Base-by-base conservation (phyloP, 2,797 vertebrate species). In the Natrix natrix region DNA sequence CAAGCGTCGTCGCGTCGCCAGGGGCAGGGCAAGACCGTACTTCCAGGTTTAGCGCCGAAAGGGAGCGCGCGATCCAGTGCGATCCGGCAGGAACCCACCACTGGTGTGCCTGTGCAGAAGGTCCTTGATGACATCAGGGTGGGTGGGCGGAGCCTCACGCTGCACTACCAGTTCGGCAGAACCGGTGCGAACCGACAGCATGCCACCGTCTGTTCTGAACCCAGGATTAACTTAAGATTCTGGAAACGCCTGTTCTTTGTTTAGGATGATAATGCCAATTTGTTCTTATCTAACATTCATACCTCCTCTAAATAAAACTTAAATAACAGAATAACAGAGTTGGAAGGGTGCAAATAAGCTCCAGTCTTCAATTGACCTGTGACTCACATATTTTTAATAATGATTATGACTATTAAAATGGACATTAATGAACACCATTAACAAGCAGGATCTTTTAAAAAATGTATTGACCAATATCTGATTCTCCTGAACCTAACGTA, bases 401-500 rank as follows among this genome's bases (percentile, higher is more conserved):
- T 26, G 86, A 1, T 17, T 17, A 28, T 60, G 28, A 90, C 54
- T 92, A 83, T 59, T 94, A 60, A 92, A 94, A 37, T 83, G 54
- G 83, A 91, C 0, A 90, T 37, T 90, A 93, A 89, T 13, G 93
- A 61, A 48, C 1, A 20, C 5, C 91, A 93, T 91, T 93, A 94
- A 63, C 88, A 94, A 5, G 48, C 66, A 92, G 90, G 6, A 59
- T 0, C 55, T 93, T 93, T 28, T 90, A 55, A 94, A 63, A 0
- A 1, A 74, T 94, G 60, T 0, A 1, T 26, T 69, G 90, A 95
- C 56, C 78, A 48, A 93, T 93, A 95, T 94, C 1, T 90, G 7
- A 95, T 95, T 95, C 94, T 63, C 52, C 37, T 90, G 91, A 95
- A 93, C 43, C 57, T 91, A 95, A 94, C 92, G 0, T 88, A 94